These are phyloP conservation scores for Catamblyrhynchus diadema DNA, from an alignment of 2,797 vertebrate species.

Conservation along the genomic window DNA sequence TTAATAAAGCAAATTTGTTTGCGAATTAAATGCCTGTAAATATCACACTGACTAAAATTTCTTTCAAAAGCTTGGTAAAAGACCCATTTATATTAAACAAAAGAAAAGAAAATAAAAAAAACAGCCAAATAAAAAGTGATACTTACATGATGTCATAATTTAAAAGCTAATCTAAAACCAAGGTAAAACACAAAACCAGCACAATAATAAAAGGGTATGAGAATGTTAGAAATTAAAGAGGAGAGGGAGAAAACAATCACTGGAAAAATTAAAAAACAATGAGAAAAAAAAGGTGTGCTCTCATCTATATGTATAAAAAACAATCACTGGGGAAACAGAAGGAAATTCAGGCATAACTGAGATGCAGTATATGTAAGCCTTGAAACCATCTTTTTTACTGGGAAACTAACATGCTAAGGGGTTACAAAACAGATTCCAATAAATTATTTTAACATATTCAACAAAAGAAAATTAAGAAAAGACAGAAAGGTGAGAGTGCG, in stretches of 20 bases:
- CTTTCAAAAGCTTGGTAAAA: background rate
- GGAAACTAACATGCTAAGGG: background rate
- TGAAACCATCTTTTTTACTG: background rate
- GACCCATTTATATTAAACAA: background rate
- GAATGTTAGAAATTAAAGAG: background rate
- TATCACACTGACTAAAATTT: background rate
- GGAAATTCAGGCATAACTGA: background rate
- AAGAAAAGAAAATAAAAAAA: background rate
- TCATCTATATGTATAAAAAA: background rate
- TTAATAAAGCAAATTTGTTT: background rate
- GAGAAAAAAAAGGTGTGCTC: background rate
- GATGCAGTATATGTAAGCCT: background rate
- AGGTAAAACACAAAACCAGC: background rate
- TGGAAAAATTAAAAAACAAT: background rate
- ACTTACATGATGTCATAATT: background rate
- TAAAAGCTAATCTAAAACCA: background rate
- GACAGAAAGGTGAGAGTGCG: background rate
- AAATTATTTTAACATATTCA: background rate
- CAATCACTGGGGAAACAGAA: background rate
- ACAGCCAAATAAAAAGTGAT: rapidly evolving
- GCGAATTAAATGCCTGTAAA: background rate
- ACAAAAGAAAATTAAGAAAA: background rate
- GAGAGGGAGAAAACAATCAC: background rate
- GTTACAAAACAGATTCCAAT: background rate
- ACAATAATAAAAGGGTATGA: background rate